A percentile compares a stretch with the other conserved stretches of the same genome.
Evolutionary conservation across 2,113 vertebrate genomes (phyloP).

Genomic region (Equus przewalskii): DNA sequence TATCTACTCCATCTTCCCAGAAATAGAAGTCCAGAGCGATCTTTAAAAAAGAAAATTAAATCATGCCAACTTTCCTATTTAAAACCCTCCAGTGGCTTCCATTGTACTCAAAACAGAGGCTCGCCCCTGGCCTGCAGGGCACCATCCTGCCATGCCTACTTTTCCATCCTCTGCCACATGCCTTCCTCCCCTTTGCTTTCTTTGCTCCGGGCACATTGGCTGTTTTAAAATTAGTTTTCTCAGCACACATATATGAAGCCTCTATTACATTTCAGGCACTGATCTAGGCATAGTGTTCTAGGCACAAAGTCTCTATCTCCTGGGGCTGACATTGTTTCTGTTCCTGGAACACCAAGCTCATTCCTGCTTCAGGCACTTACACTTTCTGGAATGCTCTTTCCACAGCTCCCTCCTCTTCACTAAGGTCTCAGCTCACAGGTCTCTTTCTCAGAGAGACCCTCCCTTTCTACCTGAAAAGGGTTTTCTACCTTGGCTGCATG

Average conservation of each 20-base stretch:
- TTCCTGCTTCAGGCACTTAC: neutral
- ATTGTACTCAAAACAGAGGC: neutral
- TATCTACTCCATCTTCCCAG: neutral
- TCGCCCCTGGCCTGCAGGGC: neutral
- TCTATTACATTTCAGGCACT: neutral
- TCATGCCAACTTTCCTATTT: neutral
- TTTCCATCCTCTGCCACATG: neutral
- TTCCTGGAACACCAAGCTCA: neutral
- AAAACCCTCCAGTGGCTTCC: neutral
- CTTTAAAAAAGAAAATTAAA: neutral
- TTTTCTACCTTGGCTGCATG: neutral
- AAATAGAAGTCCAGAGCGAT: neutral
- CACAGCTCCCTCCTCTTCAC: neutral
- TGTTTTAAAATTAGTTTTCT: neutral
- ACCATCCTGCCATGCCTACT: neutral
- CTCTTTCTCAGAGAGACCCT: neutral
- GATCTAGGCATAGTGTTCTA: neutral
- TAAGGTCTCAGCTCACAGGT: neutral
- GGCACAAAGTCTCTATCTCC: neutral
- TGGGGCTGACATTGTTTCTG: neutral
- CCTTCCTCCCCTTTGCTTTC: neutral
- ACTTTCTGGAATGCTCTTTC: neutral
- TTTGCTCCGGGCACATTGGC: neutral
- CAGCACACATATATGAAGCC: neutral
- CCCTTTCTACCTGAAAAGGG: neutral